Percentiles rank a stretch among this genome's conserved stretches.
Conservation (phyloP, 2,113 vertebrate genomes). For the Gracilinanus agilis region DNA sequence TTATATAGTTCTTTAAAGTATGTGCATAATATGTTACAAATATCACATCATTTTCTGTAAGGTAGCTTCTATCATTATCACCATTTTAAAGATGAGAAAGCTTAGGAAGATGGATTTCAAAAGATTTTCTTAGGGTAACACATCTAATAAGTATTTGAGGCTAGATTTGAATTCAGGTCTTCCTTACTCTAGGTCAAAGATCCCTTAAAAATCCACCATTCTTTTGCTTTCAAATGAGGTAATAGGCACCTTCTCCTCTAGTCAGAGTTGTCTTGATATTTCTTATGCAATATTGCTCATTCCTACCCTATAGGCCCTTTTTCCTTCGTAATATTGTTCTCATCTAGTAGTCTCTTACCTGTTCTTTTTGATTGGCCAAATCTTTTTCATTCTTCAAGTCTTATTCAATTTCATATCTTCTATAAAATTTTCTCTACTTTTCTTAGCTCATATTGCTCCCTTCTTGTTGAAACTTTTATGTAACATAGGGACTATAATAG, state of each 20-base stretch:
- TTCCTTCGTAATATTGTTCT: not conserved
- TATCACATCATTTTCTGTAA: not conserved
- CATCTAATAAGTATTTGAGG: not conserved
- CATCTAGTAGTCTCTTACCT: not conserved
- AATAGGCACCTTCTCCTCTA: not conserved
- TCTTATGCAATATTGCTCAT: not conserved
- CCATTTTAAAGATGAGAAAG: not conserved
- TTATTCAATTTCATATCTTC: not conserved
- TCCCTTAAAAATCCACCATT: not conserved
- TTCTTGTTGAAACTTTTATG: not conserved
- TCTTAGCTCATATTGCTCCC: not conserved
- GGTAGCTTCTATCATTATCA: not conserved
- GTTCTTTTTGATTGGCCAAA: slow-evolving; percentile 34
- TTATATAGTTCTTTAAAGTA: not conserved
- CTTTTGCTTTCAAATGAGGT: not conserved
- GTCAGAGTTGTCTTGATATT: not conserved
- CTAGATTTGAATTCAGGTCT: not conserved
- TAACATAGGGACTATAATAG: not conserved
- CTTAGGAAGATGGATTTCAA: not conserved
- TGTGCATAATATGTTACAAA: not conserved
- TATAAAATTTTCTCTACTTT: not conserved
- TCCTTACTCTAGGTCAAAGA: not conserved
- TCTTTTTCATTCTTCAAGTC: not conserved
- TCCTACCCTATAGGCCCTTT: not conserved
- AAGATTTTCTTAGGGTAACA: not conserved